Evolutionary conservation across 1,140 invertebrate genomes (phyloP), one percentile per base, ranked within the genome.

Genomic region (Diachasma alloeum): DNA sequence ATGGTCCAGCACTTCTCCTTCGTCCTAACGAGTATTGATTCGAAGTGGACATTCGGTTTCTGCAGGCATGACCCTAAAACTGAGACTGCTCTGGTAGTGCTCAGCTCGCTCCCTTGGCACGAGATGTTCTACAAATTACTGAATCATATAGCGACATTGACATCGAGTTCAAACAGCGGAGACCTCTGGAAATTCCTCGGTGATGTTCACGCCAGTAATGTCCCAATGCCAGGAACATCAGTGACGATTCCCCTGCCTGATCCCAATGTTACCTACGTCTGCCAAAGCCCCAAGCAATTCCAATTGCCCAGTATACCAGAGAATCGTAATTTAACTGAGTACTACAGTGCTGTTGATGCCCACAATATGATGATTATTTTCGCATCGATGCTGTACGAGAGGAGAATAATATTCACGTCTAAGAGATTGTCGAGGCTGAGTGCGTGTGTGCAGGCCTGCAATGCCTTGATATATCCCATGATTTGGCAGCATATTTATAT

Each of bases 401-500:
- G 98, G 72, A 91, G 97, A 44, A 96, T 99, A 76, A 93, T 98
- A 72, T 94, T 99, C 79, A 96, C 94, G 5, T 98, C 97, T 0
- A 94, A 94, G 78, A 94, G 94, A 86, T 90, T 98, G 73, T 96
- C 94, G 81, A 91, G 96, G 75, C 90, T 99, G 53, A 97, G 96
- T 78, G 96, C 97, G 0, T 98, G 97, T 84, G 95, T 99, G 17
- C 97, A 98, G 88, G 97, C 97, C 5, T 96, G 96, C 8, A 97
- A 97, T 86, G 93, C 96, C 75, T 92, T 98, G 37, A 93, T 99
- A 36, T 99, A 98, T 90, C 98, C 98, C 4, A 98, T 99, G 97
- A 94, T 95, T 80, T 99, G 98, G 97, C 97, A 99, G 87, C 97
- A 99, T 84, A 97, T 99, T 83, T 99, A 96, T 85, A 99, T 99